These are phyloP conservation scores for Polypedilum pembai DNA, from an alignment of 1,140 invertebrate species.

Conservation along the genomic window DNA sequence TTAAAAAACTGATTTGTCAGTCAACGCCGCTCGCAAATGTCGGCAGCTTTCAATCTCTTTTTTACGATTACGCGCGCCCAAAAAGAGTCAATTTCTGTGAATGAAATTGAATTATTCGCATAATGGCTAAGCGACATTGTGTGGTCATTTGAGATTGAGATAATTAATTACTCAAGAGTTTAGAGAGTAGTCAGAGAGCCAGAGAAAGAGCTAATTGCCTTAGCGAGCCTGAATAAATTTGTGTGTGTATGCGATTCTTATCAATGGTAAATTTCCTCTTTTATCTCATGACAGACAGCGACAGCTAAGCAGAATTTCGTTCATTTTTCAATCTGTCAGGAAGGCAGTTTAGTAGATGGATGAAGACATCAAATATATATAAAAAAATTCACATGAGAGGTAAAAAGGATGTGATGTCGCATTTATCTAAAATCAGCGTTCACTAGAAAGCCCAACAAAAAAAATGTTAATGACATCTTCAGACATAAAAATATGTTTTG, in stretches of 20 bases:
- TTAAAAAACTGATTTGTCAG: constrained; percentile 18
- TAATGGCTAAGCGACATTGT: not conserved
- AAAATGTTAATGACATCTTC: constrained; percentile 26
- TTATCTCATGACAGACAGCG: not conserved
- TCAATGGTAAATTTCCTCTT: not conserved
- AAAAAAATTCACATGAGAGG: not conserved
- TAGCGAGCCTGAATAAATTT: not conserved
- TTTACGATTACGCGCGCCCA: constrained; percentile 13
- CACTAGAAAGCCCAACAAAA: not conserved
- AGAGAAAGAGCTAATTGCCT: not conserved
- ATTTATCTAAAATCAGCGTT: not conserved
- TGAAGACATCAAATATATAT: not conserved
- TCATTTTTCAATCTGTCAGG: constrained; percentile 14
- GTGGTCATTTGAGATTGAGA: constrained; percentile 2
- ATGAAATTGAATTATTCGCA: not conserved
- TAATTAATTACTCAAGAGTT: constrained; percentile 1
- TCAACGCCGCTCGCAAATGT: not conserved
- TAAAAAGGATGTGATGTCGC: no score
- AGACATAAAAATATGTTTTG: not conserved
- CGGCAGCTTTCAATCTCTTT: constrained; percentile 10
- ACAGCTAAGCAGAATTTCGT: not conserved
- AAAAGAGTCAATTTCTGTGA: not conserved
- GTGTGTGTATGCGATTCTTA: not conserved
- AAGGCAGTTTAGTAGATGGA: not conserved
- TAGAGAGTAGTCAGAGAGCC: no score